Base-by-base conservation (phyloP, 1,140 invertebrate species). In the Contarinia nasturtii region DNA sequence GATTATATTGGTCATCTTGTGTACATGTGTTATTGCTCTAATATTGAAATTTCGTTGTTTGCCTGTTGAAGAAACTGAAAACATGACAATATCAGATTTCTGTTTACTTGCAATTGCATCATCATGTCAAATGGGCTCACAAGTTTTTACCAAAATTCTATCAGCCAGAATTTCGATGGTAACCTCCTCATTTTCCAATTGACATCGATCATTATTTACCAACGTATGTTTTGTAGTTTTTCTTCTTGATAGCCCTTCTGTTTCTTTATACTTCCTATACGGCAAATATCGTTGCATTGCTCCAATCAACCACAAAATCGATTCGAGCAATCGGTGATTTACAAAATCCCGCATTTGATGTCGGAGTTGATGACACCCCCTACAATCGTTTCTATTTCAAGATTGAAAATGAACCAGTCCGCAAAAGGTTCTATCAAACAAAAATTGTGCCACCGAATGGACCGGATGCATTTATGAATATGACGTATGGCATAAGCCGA, bases 241-340 rank as follows among this genome's bases (percentile, higher is more conserved):
- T 20, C 5, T 43, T 43, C 18, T 48, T 53, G 7, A 44, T 48
- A 27, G 33, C 48, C 2, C 49, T 52, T 15, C 15, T 55, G 34
- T 52, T 55, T 38, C 46, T 68, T 1, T 68, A 68, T 49, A 57
- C 61, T 1, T 58, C 66, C 2, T 69, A 68, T 48, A 62, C 65
- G 12, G 67, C 67, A 2, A 65, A 65, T 46, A 69, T 69, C 37
- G 69, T 72, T 1, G 59, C 64, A 11, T 49, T 72, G 20, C 53
- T 72, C 1, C 69, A 70, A 50, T 64, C 67, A 1, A 65, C 66
- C 2, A 61, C 63, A 1, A 53, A 61, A 7, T 66, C 60, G 14
- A 69, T 72, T 10, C 58, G 59, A 20, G 65, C 59, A 12, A 8
- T 65, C 1, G 22, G 56, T 5, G 64, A 68, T 47, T 54, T 72